Percentiles rank a stretch among this genome's conserved stretches.
Conservation (phyloP, 1,140 invertebrate genomes). For the Lepeophtheirus salmonis region DNA sequence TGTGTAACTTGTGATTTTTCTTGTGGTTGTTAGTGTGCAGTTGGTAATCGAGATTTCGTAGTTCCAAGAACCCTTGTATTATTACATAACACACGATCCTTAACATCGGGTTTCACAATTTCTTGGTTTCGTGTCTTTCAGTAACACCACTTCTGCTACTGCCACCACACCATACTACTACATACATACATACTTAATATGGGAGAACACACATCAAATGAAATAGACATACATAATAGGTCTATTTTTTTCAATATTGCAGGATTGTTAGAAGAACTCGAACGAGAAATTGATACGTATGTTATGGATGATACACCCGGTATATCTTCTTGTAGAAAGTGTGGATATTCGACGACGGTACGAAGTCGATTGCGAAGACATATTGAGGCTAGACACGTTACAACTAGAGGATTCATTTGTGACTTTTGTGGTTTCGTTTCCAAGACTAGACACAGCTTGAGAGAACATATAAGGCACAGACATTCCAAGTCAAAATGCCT, state of each 20-base stretch:
- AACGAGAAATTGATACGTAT: background rate
- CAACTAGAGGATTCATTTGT: slow-evolving; percentile 2
- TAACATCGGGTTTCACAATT: too few relatives aligned
- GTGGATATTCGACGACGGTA: background rate
- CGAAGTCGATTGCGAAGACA: background rate
- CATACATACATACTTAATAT: too few relatives aligned
- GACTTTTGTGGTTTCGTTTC: slow-evolving; percentile 4
- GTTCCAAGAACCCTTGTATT: too few relatives aligned
- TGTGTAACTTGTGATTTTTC: too few relatives aligned
- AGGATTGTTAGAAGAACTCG: background rate
- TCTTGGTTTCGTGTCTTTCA: too few relatives aligned
- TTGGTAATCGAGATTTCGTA: too few relatives aligned
- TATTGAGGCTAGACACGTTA: slow-evolving; percentile 11
- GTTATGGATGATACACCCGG: background rate
- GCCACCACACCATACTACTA: background rate
- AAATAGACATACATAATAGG: too few relatives aligned
- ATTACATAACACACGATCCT: too few relatives aligned
- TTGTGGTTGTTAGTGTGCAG: too few relatives aligned
- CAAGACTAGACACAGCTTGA: slow-evolving; percentile 13
- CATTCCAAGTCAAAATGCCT: too few relatives aligned
- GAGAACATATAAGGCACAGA: slow-evolving; percentile 2
- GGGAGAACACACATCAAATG: too few relatives aligned
- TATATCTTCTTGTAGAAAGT: slow-evolving; percentile 4
- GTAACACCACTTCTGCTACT: background rate
- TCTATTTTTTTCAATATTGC: background rate